A percentile compares a stretch with the other conserved stretches of the same genome.
These are phyloP conservation scores for Spea bombifrons DNA, from an alignment of 2,113 vertebrate genomes.

Conservation along the genomic window DNA sequence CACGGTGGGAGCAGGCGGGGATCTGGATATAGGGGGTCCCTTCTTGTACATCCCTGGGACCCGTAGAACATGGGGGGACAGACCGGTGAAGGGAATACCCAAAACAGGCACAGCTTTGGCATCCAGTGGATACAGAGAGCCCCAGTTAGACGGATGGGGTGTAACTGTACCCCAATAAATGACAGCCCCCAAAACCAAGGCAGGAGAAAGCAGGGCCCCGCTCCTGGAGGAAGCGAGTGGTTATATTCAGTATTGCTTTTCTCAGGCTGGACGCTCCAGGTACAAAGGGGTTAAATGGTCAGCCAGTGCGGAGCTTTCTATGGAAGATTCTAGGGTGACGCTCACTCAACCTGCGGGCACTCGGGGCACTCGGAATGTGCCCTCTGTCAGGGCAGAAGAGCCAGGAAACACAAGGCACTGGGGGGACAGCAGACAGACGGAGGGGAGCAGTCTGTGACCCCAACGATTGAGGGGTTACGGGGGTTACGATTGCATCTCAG, in stretches of 20 bases:
- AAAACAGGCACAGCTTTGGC: neutral
- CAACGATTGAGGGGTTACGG: constrained; percentile 27
- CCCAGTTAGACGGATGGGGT: neutral
- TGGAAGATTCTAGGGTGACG: neutral
- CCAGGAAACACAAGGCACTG: constrained; percentile 45
- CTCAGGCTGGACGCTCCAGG: no score
- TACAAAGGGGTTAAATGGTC: neutral
- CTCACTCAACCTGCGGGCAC: constrained; percentile 1
- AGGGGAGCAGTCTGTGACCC: constrained; percentile 47
- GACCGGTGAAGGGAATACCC: no score
- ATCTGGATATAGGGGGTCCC: no score
- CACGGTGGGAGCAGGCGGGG: no score
- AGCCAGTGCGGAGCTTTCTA: neutral
- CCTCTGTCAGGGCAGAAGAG: constrained; percentile 12
- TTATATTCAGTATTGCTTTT: neutral
- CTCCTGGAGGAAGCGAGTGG: neutral
- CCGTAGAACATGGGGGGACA: no score
- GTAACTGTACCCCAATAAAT: neutral
- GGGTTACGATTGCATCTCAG: constrained; percentile 86
- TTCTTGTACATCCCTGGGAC: no score
- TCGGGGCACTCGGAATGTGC: constrained; percentile 8
- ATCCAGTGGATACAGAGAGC: neutral
- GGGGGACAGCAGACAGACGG: constrained; percentile 38
- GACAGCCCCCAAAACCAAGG: neutral
- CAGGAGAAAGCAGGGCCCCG: neutral